These are phyloP conservation scores for Drosophila rubida DNA, from an alignment of 2,888 invertebrate species.

Conservation along the genomic window DNA sequence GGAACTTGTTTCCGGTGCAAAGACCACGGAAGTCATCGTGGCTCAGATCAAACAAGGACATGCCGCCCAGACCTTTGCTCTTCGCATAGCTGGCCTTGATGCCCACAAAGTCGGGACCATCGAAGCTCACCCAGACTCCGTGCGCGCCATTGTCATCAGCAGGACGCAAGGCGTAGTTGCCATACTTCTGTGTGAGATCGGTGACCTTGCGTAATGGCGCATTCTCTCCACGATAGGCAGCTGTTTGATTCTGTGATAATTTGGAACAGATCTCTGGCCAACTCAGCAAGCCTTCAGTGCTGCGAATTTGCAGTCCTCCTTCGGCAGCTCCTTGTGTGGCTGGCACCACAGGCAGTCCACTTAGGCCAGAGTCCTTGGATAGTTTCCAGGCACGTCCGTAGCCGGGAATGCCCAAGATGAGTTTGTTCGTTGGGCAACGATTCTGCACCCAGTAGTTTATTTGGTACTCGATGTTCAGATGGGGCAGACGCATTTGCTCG, in stretches of 20 bases:
- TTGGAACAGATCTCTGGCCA: slow-evolving; percentile 93
- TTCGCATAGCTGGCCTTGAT: slow-evolving; percentile 90
- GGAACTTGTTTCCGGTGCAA: slow-evolving; percentile 92
- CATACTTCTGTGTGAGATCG: slow-evolving; percentile 92
- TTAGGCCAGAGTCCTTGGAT: slow-evolving; percentile 89
- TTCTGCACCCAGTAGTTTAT: slow-evolving; percentile 88
- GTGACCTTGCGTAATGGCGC: slow-evolving; percentile 90
- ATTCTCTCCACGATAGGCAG: slow-evolving; percentile 87
- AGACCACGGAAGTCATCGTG: slow-evolving; percentile 93
- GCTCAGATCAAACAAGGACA: slow-evolving; percentile 90
- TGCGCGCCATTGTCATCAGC: slow-evolving; percentile 88
- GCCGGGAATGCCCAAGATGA: slow-evolving; percentile 90
- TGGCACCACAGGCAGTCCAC: slow-evolving; percentile 91
- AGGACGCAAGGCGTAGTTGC: slow-evolving; percentile 91
- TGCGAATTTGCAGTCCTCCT: slow-evolving; percentile 88
- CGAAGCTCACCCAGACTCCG: slow-evolving; percentile 93
- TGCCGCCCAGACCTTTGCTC: slow-evolving; percentile 90
- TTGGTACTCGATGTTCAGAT: slow-evolving; percentile 89
- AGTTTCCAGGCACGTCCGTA: slow-evolving; percentile 92
- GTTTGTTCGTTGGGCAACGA: slow-evolving; percentile 88
- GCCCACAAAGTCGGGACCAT: slow-evolving; percentile 92
- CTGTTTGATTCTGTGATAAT: slow-evolving; percentile 87
- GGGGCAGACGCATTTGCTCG: slow-evolving; percentile 87
- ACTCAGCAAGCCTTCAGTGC: slow-evolving; percentile 89
- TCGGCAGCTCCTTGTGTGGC: slow-evolving; percentile 89